These are phyloP conservation scores for Bradypus variegatus DNA, from an alignment of 2,797 vertebrate genomes.

Conservation along the genomic window DNA sequence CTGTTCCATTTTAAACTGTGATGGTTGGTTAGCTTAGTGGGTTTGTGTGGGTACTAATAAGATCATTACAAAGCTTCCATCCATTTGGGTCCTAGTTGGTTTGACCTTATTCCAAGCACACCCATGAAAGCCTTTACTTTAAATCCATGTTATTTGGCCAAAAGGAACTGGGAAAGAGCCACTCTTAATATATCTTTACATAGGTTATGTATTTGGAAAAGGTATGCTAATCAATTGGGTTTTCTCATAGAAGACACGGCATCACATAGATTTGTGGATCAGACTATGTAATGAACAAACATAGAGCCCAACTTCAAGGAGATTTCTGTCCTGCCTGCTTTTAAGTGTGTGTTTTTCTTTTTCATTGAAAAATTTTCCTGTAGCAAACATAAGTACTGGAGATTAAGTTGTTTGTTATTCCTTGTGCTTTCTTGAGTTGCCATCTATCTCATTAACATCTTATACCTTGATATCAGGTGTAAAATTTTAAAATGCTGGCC, in stretches of 20 bases:
- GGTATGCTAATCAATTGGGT: not conserved
- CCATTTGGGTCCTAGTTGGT: not conserved
- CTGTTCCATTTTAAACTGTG: not conserved
- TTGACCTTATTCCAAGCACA: constrained; percentile 5
- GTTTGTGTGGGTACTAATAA: not conserved
- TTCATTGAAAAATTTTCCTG: not conserved
- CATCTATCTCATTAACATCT: not conserved
- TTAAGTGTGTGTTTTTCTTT: not conserved
- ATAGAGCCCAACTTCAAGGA: not conserved
- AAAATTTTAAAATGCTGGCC: not conserved
- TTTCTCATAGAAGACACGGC: not conserved
- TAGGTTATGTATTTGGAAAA: not conserved
- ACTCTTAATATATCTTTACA: not conserved
- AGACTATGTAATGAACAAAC: not conserved
- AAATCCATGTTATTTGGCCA: not conserved
- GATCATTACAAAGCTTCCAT: not conserved
- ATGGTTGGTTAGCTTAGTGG: not conserved
- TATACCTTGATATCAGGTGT: not conserved
- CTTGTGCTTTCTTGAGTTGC: not conserved
- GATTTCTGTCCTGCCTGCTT: not conserved
- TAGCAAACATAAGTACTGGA: not conserved
- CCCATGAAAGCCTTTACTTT: not conserved
- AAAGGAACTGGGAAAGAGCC: not conserved
- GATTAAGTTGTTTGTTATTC: not conserved
- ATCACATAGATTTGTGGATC: not conserved